Conservation (phyloP, 2,113 vertebrate genomes). For the Elephantulus edwardii region DNA sequence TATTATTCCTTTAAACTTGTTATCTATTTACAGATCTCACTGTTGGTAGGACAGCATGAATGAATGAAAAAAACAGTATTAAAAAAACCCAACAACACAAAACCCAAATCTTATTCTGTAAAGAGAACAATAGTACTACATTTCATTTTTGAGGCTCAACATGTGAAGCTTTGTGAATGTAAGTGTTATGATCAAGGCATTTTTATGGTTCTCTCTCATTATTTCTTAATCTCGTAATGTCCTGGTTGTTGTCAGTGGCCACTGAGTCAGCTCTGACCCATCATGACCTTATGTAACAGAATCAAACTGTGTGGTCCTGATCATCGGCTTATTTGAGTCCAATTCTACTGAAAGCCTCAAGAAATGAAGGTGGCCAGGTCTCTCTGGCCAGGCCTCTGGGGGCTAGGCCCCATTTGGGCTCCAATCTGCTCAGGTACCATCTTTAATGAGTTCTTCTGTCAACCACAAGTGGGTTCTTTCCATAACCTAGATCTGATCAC, state of each 20-base stretch:
- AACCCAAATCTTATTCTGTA: background rate
- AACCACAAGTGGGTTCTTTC: background rate
- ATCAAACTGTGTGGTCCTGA: background rate
- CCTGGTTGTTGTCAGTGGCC: background rate
- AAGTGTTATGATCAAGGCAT: background rate
- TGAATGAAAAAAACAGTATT: constrained; percentile 6
- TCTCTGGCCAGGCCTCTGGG: background rate
- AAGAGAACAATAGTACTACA: background rate
- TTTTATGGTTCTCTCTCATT: background rate
- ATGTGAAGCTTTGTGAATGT: background rate
- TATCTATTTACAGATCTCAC: background rate
- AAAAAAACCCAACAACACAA: too few relatives aligned
- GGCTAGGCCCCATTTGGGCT: background rate
- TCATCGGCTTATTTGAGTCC: background rate
- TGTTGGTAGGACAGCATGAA: background rate
- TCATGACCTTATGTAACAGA: background rate
- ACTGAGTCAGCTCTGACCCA: background rate
- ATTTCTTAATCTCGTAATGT: background rate
- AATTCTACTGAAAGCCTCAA: background rate
- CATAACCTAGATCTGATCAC: background rate
- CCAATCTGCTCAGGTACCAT: background rate
- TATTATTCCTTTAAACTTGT: background rate
- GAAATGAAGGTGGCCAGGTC: background rate
- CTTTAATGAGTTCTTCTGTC: background rate
- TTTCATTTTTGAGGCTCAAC: background rate